Base-by-base conservation (phyloP, 1,140 invertebrate genomes). In the Zaprionus taronus region DNA sequence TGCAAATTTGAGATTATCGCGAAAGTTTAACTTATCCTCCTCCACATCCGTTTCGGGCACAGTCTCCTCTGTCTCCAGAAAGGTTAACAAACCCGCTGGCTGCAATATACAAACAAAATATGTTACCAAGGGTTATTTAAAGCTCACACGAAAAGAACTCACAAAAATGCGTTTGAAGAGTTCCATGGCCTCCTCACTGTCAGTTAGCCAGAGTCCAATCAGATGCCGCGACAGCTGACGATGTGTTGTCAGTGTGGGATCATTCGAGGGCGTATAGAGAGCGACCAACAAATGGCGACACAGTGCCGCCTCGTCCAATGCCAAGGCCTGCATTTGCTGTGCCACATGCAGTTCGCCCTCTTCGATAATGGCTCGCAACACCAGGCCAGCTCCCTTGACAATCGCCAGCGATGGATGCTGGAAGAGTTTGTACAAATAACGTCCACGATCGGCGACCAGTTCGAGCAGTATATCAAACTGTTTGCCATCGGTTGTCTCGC, bases 391-490 rank as follows among this genome's bases (percentile, higher is more conserved):
- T 11, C 99, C 99, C 94, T 99, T 99, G 0, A 99, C 97, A 79
- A 99, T 98, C 1, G 99, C 98, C 93, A 99, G 95, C 2, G 98
- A 99, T 11, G 98, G 98, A 95, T 99, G 98, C 94, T 98, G 98
- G 93, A 99, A 99, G 12, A 99, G 94, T 93, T 97, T 97, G 93
- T 99, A 99, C 2, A 99, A 94, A 56, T 96, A 96, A 74, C 98
- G 94, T 20, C 99, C 99, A 81, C 97, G 95, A 44, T 96, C 95
- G 2, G 99, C 98, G 2, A 99, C 98, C 95, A 99, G 96, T 93
- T 98, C 97, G 36, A 99, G 93, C 36, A 99, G 94, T 71, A 96
- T 96, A 93, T 99, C 99, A 94, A 99, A 99, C 92, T 99, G 97
- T 86, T 97, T 97, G 20, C 98, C 98, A 92, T 99, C 98, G 0